Evolutionary conservation across 1,140 invertebrate species (phyloP), one percentile per base, ranked within the genome.

Genomic region (Drosophila lini): DNA sequence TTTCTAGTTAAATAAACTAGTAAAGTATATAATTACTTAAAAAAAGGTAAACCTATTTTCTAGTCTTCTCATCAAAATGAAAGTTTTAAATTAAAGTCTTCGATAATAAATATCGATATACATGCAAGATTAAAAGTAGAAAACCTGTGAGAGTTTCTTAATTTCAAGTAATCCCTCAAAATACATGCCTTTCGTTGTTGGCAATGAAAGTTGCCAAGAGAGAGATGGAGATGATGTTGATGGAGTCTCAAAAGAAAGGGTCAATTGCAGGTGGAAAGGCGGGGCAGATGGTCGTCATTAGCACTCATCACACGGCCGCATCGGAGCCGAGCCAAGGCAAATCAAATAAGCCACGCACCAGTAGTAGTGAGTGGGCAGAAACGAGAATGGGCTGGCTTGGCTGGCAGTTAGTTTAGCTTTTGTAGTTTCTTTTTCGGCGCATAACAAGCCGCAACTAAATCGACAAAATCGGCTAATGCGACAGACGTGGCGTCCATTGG

Each of bases 391-490:
- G 13, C n/a, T 22, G 22, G 22, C 22, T 22, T 19, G 22, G 22
- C 22, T 50, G 19, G 28, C 19, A 15, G 32, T 40, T 38, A 19
- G 2, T 28, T 9, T 15, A 9, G 6, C 25, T 31, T 31, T 11
- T 32, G 1, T 25, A 16, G 28, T 25, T 50, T 53, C n/a, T 50
- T 42, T 60, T 52, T 44, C 10, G 52, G 59, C 73, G n/a, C 38
- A 44, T 55, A 48, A 64, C 60, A 41, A 75, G 53, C 70, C 53
- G 74, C 53, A 52, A 44, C 61, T 47, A 65, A 75, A 70, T 57
- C 52, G 70, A 50, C 61, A 40, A 52, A 64, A 70, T 74, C 71
- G 53, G 69, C 62, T 65, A 75, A 75, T 76, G 74, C 74, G 71
- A 75, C 74, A 67, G 70, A 75, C 71, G 73, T 76, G 73, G 60